Percentiles rank a stretch among this genome's conserved stretches.
Conservation (phyloP, 2,797 vertebrate genomes). For the Myiotriccus ornatus region DNA sequence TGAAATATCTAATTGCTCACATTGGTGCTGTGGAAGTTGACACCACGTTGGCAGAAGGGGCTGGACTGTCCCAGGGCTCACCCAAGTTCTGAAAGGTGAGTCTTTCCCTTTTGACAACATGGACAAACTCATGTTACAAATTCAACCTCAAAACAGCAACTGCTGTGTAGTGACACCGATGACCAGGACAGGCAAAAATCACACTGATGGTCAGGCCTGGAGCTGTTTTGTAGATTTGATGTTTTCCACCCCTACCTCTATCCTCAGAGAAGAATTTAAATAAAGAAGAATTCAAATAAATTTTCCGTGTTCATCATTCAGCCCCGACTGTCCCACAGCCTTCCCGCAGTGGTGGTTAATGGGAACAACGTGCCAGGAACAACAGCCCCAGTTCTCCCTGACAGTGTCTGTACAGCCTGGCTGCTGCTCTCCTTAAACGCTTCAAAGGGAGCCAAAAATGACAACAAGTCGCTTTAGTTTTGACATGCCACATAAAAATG, state of each 20-base stretch:
- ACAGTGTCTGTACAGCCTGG: rapidly evolving
- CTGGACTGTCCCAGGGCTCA: not conserved
- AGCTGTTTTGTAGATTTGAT: not conserved
- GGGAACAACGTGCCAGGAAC: rapidly evolving
- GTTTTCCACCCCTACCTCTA: not conserved
- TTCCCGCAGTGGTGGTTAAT: no score
- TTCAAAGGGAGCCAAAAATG: not conserved
- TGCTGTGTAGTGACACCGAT: not conserved
- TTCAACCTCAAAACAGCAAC: not conserved
- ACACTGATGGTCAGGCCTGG: rapidly evolving
- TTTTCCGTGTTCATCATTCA: not conserved
- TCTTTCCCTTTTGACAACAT: not conserved
- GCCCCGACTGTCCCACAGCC: not conserved
- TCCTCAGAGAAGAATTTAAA: not conserved
- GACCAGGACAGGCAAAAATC: not conserved
- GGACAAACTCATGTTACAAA: not conserved
- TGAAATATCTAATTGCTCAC: not conserved
- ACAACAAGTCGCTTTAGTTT: not conserved
- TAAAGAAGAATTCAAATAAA: not conserved
- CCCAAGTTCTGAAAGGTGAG: not conserved
- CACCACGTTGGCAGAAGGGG: not conserved
- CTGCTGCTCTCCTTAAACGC: not conserved
- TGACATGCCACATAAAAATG: rapidly evolving
- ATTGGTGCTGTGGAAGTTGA: not conserved
- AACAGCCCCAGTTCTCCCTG: not conserved